Conservation (phyloP, 2,113 vertebrate genomes). For the Tylochromis polylepis region DNA sequence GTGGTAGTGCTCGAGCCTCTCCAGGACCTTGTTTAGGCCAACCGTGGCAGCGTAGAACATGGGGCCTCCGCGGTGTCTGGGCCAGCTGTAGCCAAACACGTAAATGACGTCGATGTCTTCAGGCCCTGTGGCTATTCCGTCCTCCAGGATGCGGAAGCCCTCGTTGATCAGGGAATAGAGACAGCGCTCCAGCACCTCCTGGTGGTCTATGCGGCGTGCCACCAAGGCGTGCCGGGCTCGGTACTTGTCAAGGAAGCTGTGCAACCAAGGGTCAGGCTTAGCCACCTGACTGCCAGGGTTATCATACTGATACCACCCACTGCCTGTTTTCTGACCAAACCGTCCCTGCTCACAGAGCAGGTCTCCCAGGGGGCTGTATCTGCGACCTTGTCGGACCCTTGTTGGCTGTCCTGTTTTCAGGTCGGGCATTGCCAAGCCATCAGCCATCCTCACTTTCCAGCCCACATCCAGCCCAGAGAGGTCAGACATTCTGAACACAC, state of each 20-base stretch:
- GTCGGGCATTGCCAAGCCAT: conserved; percentile 65
- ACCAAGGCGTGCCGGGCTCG: conserved; percentile 71
- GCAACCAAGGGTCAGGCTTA: conserved; percentile 80
- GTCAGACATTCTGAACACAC: conserved; percentile 83
- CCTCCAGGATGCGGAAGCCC: conserved; percentile 84
- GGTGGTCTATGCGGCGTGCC: conserved; percentile 66
- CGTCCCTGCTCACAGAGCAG: conserved; percentile 83
- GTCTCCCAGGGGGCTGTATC: conserved; percentile 87
- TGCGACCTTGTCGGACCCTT: conserved; percentile 61
- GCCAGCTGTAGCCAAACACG: conserved; percentile 87
- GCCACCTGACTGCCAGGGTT: conserved; percentile 71
- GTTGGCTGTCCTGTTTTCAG: conserved; percentile 53
- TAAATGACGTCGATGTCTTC: conserved; percentile 90
- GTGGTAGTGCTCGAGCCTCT: conserved; percentile 80
- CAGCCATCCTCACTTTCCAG: conserved; percentile 79
- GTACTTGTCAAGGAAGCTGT: conserved; percentile 77
- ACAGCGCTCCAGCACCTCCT: conserved; percentile 87
- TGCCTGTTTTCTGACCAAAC: conserved; percentile 84
- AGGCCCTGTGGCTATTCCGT: conserved; percentile 80
- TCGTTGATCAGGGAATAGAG: conserved; percentile 84
- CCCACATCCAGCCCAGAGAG: conserved; percentile 87
- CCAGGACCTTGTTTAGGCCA: conserved; percentile 76
- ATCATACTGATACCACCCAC: conserved; percentile 89
- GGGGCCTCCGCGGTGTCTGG: conserved; percentile 83
- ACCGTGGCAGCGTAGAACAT: conserved; percentile 87